These are phyloP conservation scores for Drosophila subobscura DNA, from an alignment of 1,140 invertebrate species.

Conservation along the genomic window DNA sequence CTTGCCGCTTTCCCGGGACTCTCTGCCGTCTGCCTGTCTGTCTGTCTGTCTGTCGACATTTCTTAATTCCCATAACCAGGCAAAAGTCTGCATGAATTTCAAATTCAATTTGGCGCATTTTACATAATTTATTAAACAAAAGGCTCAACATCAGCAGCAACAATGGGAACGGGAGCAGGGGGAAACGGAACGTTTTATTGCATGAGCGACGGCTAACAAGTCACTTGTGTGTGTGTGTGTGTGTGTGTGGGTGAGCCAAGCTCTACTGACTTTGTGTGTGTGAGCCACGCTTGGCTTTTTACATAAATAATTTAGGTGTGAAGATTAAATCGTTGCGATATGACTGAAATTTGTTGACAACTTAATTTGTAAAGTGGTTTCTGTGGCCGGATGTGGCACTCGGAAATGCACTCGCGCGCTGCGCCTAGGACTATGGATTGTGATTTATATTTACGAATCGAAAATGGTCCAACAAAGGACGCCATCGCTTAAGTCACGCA, in stretches of 20 bases:
- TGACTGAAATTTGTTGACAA: slow-evolving; percentile 79
- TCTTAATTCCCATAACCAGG: slow-evolving; percentile 81
- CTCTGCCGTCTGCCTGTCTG: slow-evolving; percentile 13
- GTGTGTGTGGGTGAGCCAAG: slow-evolving; percentile 10
- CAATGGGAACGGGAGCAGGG: slow-evolving; percentile 27
- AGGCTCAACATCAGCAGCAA: slow-evolving; percentile 55
- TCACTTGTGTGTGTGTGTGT: slow-evolving; percentile 33
- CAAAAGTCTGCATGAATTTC: slow-evolving; percentile 78
- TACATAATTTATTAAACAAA: slow-evolving; percentile 83
- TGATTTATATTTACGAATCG: slow-evolving; percentile 60
- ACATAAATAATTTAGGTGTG: slow-evolving; percentile 80
- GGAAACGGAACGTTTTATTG: slow-evolving; percentile 74
- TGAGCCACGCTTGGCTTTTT: slow-evolving; percentile 42
- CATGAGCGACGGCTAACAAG: slow-evolving; percentile 65
- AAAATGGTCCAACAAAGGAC: slow-evolving; percentile 48
- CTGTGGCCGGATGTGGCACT: slow-evolving; percentile 56
- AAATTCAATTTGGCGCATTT: slow-evolving; percentile 82
- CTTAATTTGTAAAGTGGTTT: slow-evolving; percentile 78
- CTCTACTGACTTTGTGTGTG: slow-evolving; percentile 13
- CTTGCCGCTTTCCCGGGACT: neutral
- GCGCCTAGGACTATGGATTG: slow-evolving; percentile 34
- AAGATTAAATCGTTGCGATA: slow-evolving; percentile 79
- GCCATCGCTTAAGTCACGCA: slow-evolving; percentile 48
- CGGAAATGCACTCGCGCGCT: slow-evolving; percentile 31
- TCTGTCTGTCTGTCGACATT: slow-evolving; percentile 60